Evolutionary conservation across 1,140 invertebrate species (phyloP).

Genomic region (Drosophila ogumai): DNA sequence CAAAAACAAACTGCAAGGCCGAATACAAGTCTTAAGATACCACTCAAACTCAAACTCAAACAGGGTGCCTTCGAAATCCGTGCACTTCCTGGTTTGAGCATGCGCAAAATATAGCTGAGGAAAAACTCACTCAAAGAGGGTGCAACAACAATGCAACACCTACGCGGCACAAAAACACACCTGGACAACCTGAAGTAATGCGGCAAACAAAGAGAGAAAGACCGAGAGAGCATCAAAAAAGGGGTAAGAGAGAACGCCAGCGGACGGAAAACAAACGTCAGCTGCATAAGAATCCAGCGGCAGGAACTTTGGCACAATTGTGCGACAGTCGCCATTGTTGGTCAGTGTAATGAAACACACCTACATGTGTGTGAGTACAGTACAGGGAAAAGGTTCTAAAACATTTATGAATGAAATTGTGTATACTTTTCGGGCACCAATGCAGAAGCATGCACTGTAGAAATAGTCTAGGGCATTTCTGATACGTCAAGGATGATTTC

Average conservation of each 20-base stretch:
- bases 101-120: constrained; percentile 44
- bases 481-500: not conserved
- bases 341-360: constrained; percentile 61
- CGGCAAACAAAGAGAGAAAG: constrained; percentile 4
- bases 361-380: constrained; percentile 15
- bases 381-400: constrained; percentile 46
- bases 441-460: not conserved
- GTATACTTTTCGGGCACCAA: constrained; percentile 34
- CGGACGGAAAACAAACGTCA: constrained; percentile 53
- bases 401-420: constrained; percentile 76
- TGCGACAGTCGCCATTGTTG: constrained; percentile 54
- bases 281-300: constrained; percentile 58
- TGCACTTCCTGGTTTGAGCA: constrained; percentile 37
- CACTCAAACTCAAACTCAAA: constrained; percentile 29
- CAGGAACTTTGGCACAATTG: constrained; percentile 25
- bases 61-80: constrained; percentile 47
- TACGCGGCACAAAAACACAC: constrained; percentile 44
- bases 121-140: constrained; percentile 37
- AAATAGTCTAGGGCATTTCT: not conserved
- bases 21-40: not conserved
- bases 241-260: not conserved
- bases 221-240: constrained; percentile 3
- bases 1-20: constrained; percentile 1
- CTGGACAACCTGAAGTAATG: constrained; percentile 41
- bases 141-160: constrained; percentile 63